Conservation (phyloP, 2,113 vertebrate genomes). For the Actenoides lindsayi region DNA sequence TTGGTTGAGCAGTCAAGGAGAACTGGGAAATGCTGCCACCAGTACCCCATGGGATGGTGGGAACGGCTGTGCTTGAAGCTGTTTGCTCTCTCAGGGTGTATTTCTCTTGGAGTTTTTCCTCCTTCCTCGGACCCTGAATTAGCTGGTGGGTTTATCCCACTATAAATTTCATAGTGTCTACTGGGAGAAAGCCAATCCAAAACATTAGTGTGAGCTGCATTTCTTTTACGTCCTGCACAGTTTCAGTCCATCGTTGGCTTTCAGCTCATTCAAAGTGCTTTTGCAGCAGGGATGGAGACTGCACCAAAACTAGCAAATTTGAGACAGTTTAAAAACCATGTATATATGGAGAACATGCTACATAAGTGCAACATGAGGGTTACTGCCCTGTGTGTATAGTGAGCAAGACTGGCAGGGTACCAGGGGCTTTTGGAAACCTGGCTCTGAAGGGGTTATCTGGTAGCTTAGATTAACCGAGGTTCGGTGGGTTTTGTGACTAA, state of each 20-base stretch:
- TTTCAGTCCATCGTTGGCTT: neutral
- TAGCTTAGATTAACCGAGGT: neutral
- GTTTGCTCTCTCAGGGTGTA: fast-evolving
- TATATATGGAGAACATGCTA: neutral
- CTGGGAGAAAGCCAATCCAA: neutral
- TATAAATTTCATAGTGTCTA: neutral
- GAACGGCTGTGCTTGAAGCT: neutral
- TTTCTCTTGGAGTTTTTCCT: neutral
- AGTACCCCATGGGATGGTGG: fast-evolving
- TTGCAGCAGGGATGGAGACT: neutral
- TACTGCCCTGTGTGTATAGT: neutral
- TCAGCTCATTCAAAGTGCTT: neutral
- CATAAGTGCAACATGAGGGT: neutral
- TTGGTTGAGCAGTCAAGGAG: neutral
- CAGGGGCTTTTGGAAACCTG: neutral
- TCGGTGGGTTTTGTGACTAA: neutral
- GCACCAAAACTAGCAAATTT: neutral
- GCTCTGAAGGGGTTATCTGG: neutral
- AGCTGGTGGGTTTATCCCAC: neutral
- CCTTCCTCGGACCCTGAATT: neutral
- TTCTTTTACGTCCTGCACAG: neutral
- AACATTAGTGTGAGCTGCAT: neutral
- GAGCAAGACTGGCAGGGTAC: neutral
- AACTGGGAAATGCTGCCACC: neutral
- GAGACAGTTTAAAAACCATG: neutral